phyloP scores from a whole-genome alignment of 2,113 vertebrate species.

The Eretmochelys imbricata region DNA sequence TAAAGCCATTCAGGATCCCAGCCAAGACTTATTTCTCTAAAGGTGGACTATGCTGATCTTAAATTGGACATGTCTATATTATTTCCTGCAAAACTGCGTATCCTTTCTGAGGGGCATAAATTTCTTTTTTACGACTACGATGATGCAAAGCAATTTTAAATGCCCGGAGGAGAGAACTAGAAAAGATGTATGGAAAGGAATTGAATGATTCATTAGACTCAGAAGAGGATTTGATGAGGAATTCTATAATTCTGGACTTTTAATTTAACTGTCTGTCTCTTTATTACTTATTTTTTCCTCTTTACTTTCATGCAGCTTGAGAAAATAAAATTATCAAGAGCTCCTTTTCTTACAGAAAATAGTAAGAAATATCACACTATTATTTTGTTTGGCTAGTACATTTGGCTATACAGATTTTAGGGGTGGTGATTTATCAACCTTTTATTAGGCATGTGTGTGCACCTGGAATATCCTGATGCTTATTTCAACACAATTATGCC shows the following conservation, averaged over 20 bases:
- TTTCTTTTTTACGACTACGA: slow-evolving; percentile 67
- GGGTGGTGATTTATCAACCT: slow-evolving; percentile 52
- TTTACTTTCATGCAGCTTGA: slow-evolving; percentile 41
- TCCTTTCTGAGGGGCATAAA: slow-evolving; percentile 67
- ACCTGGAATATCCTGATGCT: slow-evolving; percentile 20
- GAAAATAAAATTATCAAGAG: slow-evolving; percentile 54
- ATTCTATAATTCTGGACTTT: slow-evolving; percentile 69
- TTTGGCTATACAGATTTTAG: slow-evolving; percentile 34
- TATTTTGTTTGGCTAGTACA: slow-evolving; percentile 58
- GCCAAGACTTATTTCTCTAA: slow-evolving; percentile 62
- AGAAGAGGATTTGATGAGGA: slow-evolving; percentile 60
- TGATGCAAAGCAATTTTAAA: slow-evolving; percentile 75
- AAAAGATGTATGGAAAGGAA: slow-evolving; percentile 65
- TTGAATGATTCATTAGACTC: slow-evolving; percentile 73
- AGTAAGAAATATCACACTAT: slow-evolving; percentile 58
- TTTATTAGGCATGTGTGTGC: slow-evolving; percentile 26
- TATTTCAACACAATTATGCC: slow-evolving; percentile 52
- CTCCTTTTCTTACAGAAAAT: slow-evolving; percentile 12
- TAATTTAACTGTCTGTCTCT: slow-evolving; percentile 59
- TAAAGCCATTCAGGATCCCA: slow-evolving; percentile 34
- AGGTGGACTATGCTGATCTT: slow-evolving; percentile 67
- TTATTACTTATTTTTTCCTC: slow-evolving; percentile 22
- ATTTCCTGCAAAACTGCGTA: slow-evolving; percentile 68
- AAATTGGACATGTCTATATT: slow-evolving; percentile 73
- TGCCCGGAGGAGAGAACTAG: slow-evolving; percentile 67